Percentiles rank a stretch among this genome's conserved stretches.
phyloP scores from a whole-genome alignment of 2,888 invertebrate species.

The Meteorus colon region DNA sequence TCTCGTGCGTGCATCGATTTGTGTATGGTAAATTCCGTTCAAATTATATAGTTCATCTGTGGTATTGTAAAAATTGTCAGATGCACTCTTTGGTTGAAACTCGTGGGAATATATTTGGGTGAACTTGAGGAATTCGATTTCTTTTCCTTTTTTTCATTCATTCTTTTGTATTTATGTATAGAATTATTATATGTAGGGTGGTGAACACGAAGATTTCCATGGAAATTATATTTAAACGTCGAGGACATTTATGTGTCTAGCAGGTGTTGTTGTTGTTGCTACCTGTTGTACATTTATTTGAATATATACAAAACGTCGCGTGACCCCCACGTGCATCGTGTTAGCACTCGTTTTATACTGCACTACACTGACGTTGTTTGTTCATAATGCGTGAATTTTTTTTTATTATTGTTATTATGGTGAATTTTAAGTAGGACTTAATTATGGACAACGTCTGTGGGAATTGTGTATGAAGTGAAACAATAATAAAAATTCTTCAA shows the following conservation, averaged over 20 bases:
- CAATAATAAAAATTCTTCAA: background rate
- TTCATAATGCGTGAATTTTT: constrained; percentile 20
- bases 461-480: background rate
- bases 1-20: constrained; percentile 7
- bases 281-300: background rate
- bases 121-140: background rate
- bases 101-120: constrained; percentile 21
- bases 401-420: constrained; percentile 5
- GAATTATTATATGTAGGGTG: background rate
- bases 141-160: background rate
- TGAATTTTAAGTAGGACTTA: too few relatives aligned
- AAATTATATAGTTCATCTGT: constrained; percentile 9
- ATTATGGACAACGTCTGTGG: too few relatives aligned
- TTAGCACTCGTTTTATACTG: background rate
- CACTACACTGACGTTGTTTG: background rate
- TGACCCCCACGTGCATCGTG: constrained; percentile 30
- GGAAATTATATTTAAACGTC: background rate
- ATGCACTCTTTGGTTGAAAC: constrained; percentile 3
- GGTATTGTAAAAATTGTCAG: background rate
- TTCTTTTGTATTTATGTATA: background rate
- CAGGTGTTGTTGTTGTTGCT: constrained; percentile 17
- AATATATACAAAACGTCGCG: constrained; percentile 16
- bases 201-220: background rate
- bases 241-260: constrained; percentile 3
- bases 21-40: constrained; percentile 6